phyloP scores from a whole-genome alignment of 2,888 invertebrate genomes.

The Thelaira solivaga region DNA sequence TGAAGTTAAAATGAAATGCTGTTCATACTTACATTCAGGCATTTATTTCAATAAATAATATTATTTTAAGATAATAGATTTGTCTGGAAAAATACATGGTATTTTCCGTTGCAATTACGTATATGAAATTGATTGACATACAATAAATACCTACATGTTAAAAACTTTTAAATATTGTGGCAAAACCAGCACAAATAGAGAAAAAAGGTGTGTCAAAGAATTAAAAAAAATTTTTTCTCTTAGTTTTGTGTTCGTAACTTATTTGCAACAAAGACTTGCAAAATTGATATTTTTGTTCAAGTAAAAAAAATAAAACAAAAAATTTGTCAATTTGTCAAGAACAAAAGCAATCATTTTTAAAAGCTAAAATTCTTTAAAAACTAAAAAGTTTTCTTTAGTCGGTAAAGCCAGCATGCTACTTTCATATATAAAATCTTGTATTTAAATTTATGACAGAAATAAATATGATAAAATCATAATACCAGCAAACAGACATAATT shows the following conservation, averaged over 20 bases:
- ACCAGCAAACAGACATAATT: too few species aligned
- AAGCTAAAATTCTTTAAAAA: neutral
- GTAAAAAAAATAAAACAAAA: neutral
- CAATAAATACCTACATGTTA: conserved; percentile 26
- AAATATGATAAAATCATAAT: too few species aligned
- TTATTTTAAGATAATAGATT: conserved; percentile 41
- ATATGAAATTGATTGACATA: conserved; percentile 56
- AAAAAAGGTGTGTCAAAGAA: conserved; percentile 40
- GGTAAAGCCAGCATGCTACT: too few species aligned
- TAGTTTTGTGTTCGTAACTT: neutral
- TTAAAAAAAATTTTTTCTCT: too few species aligned
- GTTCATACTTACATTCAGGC: neutral
- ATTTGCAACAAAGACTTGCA: conserved; percentile 31
- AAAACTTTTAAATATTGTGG: conserved; percentile 5
- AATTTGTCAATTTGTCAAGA: conserved; percentile 19
- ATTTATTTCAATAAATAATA: neutral
- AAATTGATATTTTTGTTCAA: neutral
- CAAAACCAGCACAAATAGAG: conserved; percentile 21
- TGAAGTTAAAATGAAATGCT: neutral
- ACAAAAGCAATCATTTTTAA: conserved; percentile 18
- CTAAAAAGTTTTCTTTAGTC: too few species aligned
- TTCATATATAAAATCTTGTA: too few species aligned
- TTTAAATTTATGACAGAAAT: too few species aligned
- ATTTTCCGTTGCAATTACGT: conserved; percentile 1
- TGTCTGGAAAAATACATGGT: conserved; percentile 41